These are phyloP conservation scores for Diplodus puntazzo DNA, from an alignment of 2,797 vertebrate species.

Conservation along the genomic window DNA sequence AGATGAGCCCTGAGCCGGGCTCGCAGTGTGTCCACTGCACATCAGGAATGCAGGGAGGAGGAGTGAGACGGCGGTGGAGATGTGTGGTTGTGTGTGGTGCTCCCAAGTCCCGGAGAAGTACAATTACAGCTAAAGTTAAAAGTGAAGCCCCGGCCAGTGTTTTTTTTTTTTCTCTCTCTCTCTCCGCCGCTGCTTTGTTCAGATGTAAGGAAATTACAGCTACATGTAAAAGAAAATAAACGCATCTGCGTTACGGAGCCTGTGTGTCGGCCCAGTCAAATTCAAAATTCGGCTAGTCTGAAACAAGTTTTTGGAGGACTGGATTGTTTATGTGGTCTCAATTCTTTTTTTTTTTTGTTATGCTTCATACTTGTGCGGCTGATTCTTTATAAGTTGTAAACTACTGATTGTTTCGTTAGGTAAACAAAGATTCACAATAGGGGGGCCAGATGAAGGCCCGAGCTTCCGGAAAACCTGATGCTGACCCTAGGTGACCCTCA, in stretches of 20 bases:
- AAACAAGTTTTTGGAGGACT: too few relatives aligned
- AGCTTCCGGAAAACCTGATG: too few relatives aligned
- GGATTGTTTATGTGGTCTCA: too few relatives aligned
- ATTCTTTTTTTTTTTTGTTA: too few relatives aligned
- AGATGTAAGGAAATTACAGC: not conserved
- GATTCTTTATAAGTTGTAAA: too few relatives aligned
- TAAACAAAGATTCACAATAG: too few relatives aligned
- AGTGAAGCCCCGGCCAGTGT: not conserved
- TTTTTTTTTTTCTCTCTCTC: not conserved
- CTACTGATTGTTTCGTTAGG: too few relatives aligned
- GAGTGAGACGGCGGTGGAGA: slow-evolving; percentile 22
- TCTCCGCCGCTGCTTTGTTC: not conserved
- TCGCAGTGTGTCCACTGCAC: slow-evolving; percentile 30
- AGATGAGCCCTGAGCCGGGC: slow-evolving; percentile 1
- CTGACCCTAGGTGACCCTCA: too few relatives aligned
- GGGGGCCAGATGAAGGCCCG: too few relatives aligned
- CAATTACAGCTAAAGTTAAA: not conserved
- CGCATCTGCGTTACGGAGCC: not conserved
- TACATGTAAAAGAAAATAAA: not conserved
- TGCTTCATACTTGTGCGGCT: too few relatives aligned
- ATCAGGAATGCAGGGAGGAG: slow-evolving; percentile 57
- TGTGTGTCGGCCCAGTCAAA: not conserved
- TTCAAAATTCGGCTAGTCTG: too few relatives aligned
- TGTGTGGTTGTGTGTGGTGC: not conserved
- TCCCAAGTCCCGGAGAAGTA: not conserved